These are phyloP conservation scores for Sterna hirundo DNA, from an alignment of 2,113 vertebrate species.

Conservation along the genomic window DNA sequence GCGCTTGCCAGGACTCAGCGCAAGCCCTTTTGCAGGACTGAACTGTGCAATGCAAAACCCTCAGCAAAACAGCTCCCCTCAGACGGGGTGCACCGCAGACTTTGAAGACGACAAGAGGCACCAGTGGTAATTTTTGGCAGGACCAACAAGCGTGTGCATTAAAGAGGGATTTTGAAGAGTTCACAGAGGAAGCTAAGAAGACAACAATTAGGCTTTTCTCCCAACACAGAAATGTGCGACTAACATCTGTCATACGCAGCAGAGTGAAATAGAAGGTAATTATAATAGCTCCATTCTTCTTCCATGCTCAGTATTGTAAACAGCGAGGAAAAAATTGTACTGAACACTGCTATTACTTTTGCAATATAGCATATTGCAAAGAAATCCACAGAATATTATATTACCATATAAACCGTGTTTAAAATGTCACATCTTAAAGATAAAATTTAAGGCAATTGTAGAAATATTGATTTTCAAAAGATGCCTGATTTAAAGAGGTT, in stretches of 20 bases:
- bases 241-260: background rate
- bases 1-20: fast-evolving
- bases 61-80: background rate
- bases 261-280: background rate
- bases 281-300: background rate
- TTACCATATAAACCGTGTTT: background rate
- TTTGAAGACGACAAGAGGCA: background rate
- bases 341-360: background rate
- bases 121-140: background rate
- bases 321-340: background rate
- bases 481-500: background rate
- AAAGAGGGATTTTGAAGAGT: background rate
- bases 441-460: background rate
- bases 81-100: background rate
- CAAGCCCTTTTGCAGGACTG: background rate
- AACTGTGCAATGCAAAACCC: background rate
- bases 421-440: background rate
- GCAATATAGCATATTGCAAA: background rate
- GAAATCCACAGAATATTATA: background rate
- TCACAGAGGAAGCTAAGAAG: background rate
- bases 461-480: background rate
- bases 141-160: background rate
- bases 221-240: background rate
- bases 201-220: background rate
- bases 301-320: background rate